phyloP scores from a whole-genome alignment of 2,888 invertebrate genomes.

The Gastracanthus pulcherrimus region DNA sequence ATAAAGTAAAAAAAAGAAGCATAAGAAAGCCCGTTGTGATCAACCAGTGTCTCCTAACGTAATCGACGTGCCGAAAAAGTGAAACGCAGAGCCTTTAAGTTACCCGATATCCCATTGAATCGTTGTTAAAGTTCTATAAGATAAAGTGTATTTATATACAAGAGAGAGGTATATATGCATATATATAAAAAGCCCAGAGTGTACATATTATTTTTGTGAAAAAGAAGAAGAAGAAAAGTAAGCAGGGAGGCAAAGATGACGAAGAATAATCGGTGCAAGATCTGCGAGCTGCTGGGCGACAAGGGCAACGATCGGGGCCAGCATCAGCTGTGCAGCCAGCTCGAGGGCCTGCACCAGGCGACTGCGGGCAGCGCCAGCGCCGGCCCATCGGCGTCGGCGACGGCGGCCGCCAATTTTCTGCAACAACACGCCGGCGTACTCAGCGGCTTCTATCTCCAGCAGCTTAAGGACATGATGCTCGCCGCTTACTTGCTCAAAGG shows the following conservation, averaged over 20 bases:
- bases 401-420: no score
- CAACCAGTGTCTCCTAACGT: background rate
- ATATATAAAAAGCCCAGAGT: background rate
- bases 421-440: slow-evolving; percentile 64
- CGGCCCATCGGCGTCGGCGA: no score
- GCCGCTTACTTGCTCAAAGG: slow-evolving; percentile 81
- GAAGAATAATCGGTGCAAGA: slow-evolving; percentile 69
- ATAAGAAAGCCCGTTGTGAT: background rate
- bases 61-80: slow-evolving; percentile 8
- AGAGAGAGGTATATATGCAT: no score
- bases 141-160: background rate
- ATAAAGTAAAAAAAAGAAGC: background rate
- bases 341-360: no score
- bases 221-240: slow-evolving; percentile 31
- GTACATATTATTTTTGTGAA: background rate
- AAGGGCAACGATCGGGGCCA: no score
- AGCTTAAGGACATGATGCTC: slow-evolving; percentile 83
- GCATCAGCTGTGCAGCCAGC: no score
- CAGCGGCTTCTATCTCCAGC: slow-evolving; percentile 79
- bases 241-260: slow-evolving; percentile 61
- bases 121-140: background rate
- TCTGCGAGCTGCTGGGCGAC: slow-evolving; percentile 71
- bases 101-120: background rate
- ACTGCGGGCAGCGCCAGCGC: no score
- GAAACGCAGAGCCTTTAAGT: slow-evolving; percentile 10